These are phyloP conservation scores for Aphidius gifuensis DNA, from an alignment of 1,140 invertebrate species.

Conservation along the genomic window DNA sequence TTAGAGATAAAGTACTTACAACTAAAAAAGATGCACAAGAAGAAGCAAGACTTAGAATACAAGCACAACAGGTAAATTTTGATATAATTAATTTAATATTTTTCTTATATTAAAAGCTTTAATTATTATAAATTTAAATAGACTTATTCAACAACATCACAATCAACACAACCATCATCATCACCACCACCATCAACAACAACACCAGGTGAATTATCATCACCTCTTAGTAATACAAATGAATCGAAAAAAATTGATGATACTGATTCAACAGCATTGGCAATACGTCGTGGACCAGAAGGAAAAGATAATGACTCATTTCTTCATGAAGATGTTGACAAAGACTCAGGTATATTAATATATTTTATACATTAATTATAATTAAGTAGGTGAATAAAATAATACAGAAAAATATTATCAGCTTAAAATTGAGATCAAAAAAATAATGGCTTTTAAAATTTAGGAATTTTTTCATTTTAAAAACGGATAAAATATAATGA, in stretches of 20 bases:
- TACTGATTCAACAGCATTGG: slow-evolving; percentile 56
- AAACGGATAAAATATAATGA: background rate
- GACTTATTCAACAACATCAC: slow-evolving; percentile 37
- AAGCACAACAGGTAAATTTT: slow-evolving; percentile 62
- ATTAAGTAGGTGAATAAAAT: slow-evolving; percentile 47
- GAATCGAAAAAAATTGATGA: slow-evolving; percentile 47
- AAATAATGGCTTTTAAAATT: background rate
- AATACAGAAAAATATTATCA: slow-evolving; percentile 38
- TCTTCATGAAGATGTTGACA: slow-evolving; percentile 60
- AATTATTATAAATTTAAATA: slow-evolving; percentile 17
- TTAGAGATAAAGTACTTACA: slow-evolving; percentile 88
- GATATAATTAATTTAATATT: background rate
- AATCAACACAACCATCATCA: too few relatives aligned
- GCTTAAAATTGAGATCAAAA: slow-evolving; percentile 16
- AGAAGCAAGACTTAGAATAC: slow-evolving; percentile 75
- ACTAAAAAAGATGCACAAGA: slow-evolving; percentile 94
- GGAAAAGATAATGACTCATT: slow-evolving; percentile 74
- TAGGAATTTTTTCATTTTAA: background rate
- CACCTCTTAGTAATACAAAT: slow-evolving; percentile 34
- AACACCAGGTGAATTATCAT: slow-evolving; percentile 32
- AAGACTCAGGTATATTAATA: slow-evolving; percentile 56
- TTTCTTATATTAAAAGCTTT: background rate
- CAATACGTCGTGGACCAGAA: slow-evolving; percentile 67
- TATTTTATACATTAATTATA: slow-evolving; percentile 48
- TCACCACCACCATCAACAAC: slow-evolving; percentile 8